Conservation (phyloP, 2,888 invertebrate species). For the Stenichneumon culpator region DNA sequence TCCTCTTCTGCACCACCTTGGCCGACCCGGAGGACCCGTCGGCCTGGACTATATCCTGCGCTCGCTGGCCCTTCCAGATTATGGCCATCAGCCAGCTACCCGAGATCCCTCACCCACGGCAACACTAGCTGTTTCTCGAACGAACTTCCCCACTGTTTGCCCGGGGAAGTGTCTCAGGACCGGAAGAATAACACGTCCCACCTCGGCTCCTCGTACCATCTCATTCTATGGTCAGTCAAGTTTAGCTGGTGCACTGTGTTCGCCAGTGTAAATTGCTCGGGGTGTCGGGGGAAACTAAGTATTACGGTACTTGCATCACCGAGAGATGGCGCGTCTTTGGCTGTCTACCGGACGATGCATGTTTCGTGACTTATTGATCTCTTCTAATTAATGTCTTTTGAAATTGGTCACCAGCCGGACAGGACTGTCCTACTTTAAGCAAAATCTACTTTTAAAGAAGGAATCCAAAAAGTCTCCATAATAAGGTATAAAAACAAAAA, state of each 20-base stretch:
- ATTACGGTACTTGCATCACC: not conserved
- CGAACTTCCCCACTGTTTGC: conserved; percentile 82
- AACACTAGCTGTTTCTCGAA: conserved; percentile 73
- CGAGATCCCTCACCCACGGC: conserved; percentile 66
- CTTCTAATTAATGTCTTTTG: not conserved
- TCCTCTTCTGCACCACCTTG: conserved; percentile 41
- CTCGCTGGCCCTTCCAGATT: conserved; percentile 79
- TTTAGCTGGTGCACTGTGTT: conserved; percentile 6
- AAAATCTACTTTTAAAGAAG: not conserved
- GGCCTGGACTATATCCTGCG: not conserved
- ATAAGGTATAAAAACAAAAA: not conserved
- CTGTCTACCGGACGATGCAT: not conserved
- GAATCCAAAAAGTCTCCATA: not conserved
- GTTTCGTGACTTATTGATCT: not conserved
- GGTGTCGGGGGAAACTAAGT: conserved; percentile 1
- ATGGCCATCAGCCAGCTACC: conserved; percentile 84
- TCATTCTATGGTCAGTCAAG: conserved; percentile 27
- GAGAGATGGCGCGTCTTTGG: not conserved
- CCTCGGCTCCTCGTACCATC: conserved; percentile 44
- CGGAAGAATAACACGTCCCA: conserved; percentile 83
- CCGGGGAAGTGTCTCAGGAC: conserved; percentile 81
- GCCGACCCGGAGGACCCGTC: conserved; percentile 54
- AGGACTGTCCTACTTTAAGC: not conserved
- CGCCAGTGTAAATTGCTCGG: not conserved
- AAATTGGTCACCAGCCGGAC: not conserved